Conservation (phyloP, 2,888 invertebrate species). For the Ceraclea dissimilis region DNA sequence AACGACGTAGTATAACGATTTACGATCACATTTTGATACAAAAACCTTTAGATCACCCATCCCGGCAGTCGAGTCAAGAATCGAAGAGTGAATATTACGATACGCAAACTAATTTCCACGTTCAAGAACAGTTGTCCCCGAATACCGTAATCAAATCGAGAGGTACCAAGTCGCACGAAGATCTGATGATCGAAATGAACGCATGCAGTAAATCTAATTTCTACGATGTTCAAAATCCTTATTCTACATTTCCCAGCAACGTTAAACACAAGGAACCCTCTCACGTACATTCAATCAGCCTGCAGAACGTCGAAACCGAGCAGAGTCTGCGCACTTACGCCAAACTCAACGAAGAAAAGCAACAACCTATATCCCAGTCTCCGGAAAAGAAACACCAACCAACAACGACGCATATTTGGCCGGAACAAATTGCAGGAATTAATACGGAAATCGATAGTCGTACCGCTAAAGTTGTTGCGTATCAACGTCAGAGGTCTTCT, state of each 20-base stretch:
- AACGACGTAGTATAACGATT: slow-evolving; percentile 37
- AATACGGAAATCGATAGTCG: slow-evolving; percentile 46
- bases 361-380: slow-evolving; percentile 35
- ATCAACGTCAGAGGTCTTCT: slow-evolving; percentile 60
- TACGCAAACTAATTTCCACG: slow-evolving; percentile 42
- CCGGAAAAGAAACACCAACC: slow-evolving; percentile 27
- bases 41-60: slow-evolving; percentile 42
- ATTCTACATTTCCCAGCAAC: slow-evolving; percentile 56
- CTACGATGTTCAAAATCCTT: slow-evolving; percentile 53
- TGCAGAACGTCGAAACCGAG: slow-evolving; percentile 65
- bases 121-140: slow-evolving; percentile 32
- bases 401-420: slow-evolving; percentile 48
- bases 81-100: slow-evolving; percentile 57
- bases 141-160: slow-evolving; percentile 42
- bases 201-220: slow-evolving; percentile 36
- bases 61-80: slow-evolving; percentile 61
- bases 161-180: slow-evolving; percentile 53
- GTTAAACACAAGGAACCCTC: slow-evolving; percentile 50
- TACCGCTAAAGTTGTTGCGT: slow-evolving; percentile 42
- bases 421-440: slow-evolving; percentile 46
- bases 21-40: slow-evolving; percentile 37
- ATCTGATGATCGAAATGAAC: slow-evolving; percentile 48
- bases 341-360: slow-evolving; percentile 47
- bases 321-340: slow-evolving; percentile 49
- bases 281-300: slow-evolving; percentile 59